phyloP scores from a whole-genome alignment of 2,888 invertebrate species.

The Drosophila leonis region DNA sequence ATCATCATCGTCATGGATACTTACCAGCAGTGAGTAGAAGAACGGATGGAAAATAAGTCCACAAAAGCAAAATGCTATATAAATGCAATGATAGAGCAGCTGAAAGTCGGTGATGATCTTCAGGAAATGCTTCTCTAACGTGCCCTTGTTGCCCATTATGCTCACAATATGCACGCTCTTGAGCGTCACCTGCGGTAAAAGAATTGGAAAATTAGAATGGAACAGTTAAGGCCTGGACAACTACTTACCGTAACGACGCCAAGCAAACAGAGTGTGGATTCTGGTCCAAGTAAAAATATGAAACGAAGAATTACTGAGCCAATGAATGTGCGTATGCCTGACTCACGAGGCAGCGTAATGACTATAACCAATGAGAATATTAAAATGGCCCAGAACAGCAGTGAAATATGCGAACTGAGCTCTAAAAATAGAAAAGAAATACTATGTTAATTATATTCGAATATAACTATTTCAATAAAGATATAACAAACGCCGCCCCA shows the following conservation, averaged over 20 bases:
- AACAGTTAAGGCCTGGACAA: not conserved
- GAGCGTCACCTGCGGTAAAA: constrained; percentile 89
- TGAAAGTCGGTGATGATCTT: constrained; percentile 96
- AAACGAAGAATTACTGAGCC: constrained; percentile 93
- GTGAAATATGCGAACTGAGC: constrained; percentile 93
- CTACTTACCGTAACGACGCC: constrained; percentile 92
- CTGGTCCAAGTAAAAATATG: constrained; percentile 96
- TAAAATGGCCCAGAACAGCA: constrained; percentile 94
- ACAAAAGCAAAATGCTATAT: constrained; percentile 95
- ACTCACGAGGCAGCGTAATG: constrained; percentile 91
- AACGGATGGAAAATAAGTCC: constrained; percentile 98
- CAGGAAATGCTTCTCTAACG: constrained; percentile 93
- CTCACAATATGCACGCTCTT: constrained; percentile 97
- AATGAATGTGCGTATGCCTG: constrained; percentile 92
- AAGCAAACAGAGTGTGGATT: constrained; percentile 94
- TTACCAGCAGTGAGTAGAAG: constrained; percentile 98
- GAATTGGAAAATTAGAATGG: not conserved
- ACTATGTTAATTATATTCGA: not conserved
- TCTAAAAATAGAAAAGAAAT: constrained; percentile 86
- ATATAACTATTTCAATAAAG: no score
- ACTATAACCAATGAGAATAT: constrained; percentile 91
- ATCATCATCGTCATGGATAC: constrained; percentile 67
- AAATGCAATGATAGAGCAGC: constrained; percentile 95
- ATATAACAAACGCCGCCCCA: no score
- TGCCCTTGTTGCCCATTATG: constrained; percentile 99